phyloP scores from a whole-genome alignment of 2,797 vertebrate species.

The Benthosema pterotum region DNA sequence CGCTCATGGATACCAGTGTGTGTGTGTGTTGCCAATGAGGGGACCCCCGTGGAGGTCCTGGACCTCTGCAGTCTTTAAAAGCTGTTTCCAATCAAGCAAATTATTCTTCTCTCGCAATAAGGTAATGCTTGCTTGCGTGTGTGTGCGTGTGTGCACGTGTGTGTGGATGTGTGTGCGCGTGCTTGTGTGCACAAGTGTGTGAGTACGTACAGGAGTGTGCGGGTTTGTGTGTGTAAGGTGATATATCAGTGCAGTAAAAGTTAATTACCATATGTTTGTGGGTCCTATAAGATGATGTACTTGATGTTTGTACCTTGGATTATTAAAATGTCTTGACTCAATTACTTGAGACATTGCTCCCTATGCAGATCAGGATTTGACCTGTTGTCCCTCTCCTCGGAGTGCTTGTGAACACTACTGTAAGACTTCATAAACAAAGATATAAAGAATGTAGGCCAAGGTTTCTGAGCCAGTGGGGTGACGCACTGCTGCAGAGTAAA shows the following conservation, averaged over 20 bases:
- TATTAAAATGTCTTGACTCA: constrained; percentile 93
- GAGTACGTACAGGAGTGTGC: background rate
- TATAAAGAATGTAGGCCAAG: no score
- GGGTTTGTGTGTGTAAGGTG: constrained; percentile 66
- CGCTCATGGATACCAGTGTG: constrained; percentile 44
- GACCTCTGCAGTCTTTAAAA: constrained; percentile 83
- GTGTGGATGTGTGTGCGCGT: background rate
- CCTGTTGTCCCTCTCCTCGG: constrained; percentile 49
- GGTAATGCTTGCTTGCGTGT: constrained; percentile 81
- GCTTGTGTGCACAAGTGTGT: background rate
- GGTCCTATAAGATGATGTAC: constrained; percentile 93
- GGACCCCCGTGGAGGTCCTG: constrained; percentile 44
- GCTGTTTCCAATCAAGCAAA: constrained; percentile 96
- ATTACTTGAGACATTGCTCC: constrained; percentile 89
- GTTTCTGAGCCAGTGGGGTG: no score
- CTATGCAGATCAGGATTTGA: constrained; percentile 88
- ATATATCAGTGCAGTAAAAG: constrained; percentile 95
- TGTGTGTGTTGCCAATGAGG: constrained; percentile 50
- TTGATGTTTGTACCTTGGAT: constrained; percentile 95
- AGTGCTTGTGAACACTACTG: constrained; percentile 2
- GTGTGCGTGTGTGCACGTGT: constrained; percentile 8
- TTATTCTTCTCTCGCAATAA: constrained; percentile 93
- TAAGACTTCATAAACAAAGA: constrained; percentile 8
- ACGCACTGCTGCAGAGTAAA: no score
- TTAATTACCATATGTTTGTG: constrained; percentile 97